Evolutionary conservation across 2,113 vertebrate genomes (phyloP).

Genomic region (Amblyopsis rosae): DNA sequence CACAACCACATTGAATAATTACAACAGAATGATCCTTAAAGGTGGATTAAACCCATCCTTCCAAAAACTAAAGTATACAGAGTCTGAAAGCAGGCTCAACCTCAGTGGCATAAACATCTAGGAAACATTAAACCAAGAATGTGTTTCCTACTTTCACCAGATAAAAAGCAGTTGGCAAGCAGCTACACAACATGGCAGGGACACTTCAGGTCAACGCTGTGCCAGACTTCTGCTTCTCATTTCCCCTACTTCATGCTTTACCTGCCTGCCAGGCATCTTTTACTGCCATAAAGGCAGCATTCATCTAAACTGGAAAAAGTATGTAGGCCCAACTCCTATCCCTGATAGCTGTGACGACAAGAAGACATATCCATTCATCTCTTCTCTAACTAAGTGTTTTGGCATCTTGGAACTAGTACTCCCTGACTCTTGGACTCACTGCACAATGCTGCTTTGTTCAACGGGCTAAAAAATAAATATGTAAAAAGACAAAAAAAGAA

Average conservation of each 20-base stretch:
- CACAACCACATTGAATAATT: too few relatives aligned
- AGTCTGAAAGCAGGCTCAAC: conserved; percentile 37
- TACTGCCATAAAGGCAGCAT: conserved; percentile 72
- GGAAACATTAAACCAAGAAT: conserved; percentile 20
- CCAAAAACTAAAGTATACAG: conserved; percentile 34
- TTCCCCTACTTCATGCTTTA: conserved; percentile 56
- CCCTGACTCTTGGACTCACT: conserved; percentile 17
- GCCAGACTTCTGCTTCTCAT: conserved; percentile 77
- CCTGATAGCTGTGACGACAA: conserved; percentile 50
- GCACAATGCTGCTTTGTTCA: conserved; percentile 58
- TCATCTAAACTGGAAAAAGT: conserved; percentile 72
- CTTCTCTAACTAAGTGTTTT: conserved; percentile 15
- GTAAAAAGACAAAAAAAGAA: not conserved
- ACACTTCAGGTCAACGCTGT: conserved; percentile 66
- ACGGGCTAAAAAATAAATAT: conserved; percentile 41
- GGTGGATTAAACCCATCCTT: conserved; percentile 6
- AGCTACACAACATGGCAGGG: conserved; percentile 53
- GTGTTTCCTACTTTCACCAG: conserved; percentile 41
- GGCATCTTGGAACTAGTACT: conserved; percentile 33
- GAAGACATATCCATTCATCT: conserved; percentile 56
- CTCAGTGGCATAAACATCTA: conserved; percentile 18
- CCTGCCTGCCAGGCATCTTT: conserved; percentile 75
- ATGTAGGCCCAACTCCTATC: conserved; percentile 40
- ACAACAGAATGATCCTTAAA: not conserved
- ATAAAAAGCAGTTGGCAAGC: conserved; percentile 62